Base-by-base conservation (phyloP, 2,797 vertebrate genomes). In the Brachyrhaphis roseni region DNA sequence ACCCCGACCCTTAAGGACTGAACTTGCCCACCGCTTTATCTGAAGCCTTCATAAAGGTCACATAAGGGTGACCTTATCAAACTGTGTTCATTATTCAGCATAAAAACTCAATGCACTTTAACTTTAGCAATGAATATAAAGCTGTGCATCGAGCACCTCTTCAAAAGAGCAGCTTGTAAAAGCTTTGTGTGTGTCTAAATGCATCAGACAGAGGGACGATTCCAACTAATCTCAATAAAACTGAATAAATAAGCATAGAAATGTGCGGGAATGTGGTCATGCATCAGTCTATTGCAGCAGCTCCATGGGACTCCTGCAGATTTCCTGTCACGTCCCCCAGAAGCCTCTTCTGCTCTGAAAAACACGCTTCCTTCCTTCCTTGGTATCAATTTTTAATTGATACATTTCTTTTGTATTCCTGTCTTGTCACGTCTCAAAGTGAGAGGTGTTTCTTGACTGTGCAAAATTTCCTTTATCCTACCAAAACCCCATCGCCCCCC, bases 351-450 rank as follows among this genome's bases (percentile, higher is more conserved):
- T 39, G 53, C 45, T 45, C 41, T 68, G 26, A 20, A 87, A 85
- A 76, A 62, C 36, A 34, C 39, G 41, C 51, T 84, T 76, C 2
- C 47, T 72, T 85, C 82, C 57, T 53, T 53, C 51, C 23, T 26
- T 64, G 2, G 64, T 45, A 78, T 84, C 1, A 16, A 77, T 74
- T 74, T 78, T 78, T 77, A 51, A 87, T 78, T 78, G 31, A 62
- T 11, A 26, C 15, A 47, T 88, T 75, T 88, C 5, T 87, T 82
- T 90, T 31, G 76, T 75, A 87, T 80, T 89, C 78, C 18, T 79
- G 39, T 89, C 76, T 15, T 79, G 70, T 68, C 18, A 77, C 74
- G 72, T 85, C 71, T 84, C 74, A 36, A 11, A 41, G 31, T 0
- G 10, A 84, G 15, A 34, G 28, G 36, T 78, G 74, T 75, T 86